Percentiles rank a stretch among this genome's conserved stretches.
Conservation (phyloP, 2,113 vertebrate genomes). For the Mustela lutreola region DNA sequence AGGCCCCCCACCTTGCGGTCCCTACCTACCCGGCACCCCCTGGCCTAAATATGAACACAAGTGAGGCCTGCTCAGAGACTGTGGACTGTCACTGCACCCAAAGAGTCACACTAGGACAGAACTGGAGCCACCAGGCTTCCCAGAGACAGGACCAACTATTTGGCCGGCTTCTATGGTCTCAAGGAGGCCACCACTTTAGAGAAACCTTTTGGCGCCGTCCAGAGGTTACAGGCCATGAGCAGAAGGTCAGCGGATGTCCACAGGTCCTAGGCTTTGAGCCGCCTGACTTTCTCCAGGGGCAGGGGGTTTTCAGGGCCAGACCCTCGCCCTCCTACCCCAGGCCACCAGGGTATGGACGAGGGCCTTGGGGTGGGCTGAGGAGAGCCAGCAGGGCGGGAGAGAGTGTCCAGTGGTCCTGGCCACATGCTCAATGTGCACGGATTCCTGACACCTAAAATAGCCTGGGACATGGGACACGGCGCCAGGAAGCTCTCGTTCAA, state of each 20-base stretch:
- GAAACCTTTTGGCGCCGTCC: background rate
- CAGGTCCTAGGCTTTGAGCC: accelerated
- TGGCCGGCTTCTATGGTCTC: background rate
- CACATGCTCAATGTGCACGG: background rate
- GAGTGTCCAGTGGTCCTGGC: background rate
- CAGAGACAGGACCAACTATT: background rate
- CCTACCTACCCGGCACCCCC: background rate
- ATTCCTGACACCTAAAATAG: slow-evolving; percentile 75
- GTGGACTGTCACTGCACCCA: background rate
- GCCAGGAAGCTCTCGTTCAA: slow-evolving; percentile 33
- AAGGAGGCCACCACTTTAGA: slow-evolving; percentile 13
- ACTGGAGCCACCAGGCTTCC: background rate
- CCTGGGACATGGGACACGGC: background rate
- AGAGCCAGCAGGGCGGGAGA: accelerated
- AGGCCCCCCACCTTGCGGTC: background rate
- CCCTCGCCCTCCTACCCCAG: accelerated
- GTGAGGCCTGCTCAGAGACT: background rate
- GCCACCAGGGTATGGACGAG: background rate
- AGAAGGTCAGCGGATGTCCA: background rate
- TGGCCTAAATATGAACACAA: background rate
- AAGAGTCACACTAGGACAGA: background rate
- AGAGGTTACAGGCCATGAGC: background rate
- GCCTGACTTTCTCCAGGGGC: background rate
- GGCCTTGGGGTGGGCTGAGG: background rate
- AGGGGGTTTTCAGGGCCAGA: background rate